phyloP scores from a whole-genome alignment of 2,888 invertebrate genomes.

The Entomobrya proxima region DNA sequence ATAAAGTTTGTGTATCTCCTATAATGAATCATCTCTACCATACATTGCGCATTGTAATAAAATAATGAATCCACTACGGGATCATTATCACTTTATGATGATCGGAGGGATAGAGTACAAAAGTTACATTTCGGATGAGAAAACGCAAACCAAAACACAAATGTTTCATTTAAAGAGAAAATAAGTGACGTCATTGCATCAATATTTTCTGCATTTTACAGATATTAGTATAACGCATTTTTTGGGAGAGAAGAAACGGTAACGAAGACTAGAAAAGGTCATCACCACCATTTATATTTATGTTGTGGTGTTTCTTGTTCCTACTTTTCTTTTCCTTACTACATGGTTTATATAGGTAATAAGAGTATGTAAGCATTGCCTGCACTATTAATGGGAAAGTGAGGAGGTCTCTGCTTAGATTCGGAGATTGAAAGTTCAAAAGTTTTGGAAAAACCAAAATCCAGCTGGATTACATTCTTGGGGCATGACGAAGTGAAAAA shows the following conservation, averaged over 20 bases:
- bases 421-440: slow-evolving; percentile 61
- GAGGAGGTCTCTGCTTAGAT: not conserved
- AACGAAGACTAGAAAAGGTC: slow-evolving; percentile 51
- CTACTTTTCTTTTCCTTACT: not conserved
- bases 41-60: slow-evolving; percentile 49
- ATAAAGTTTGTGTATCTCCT: slow-evolving; percentile 37
- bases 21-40: slow-evolving; percentile 36
- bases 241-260: not conserved
- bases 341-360: not conserved
- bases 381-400: not conserved
- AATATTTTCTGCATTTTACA: not conserved
- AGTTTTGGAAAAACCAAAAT: slow-evolving; percentile 61
- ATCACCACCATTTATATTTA: not conserved
- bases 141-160: not conserved
- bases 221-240: not conserved
- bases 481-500: slow-evolving; percentile 66
- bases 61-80: slow-evolving; percentile 64
- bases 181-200: slow-evolving; percentile 21
- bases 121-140: not conserved
- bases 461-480: slow-evolving; percentile 66
- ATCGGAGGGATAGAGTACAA: slow-evolving; percentile 13
- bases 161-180: not conserved
- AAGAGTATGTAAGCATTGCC: too few species aligned
- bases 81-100: slow-evolving; percentile 64
- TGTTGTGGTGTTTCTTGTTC: not conserved